These are phyloP conservation scores for Philereme transversata DNA, from an alignment of 2,888 invertebrate species.

Conservation along the genomic window DNA sequence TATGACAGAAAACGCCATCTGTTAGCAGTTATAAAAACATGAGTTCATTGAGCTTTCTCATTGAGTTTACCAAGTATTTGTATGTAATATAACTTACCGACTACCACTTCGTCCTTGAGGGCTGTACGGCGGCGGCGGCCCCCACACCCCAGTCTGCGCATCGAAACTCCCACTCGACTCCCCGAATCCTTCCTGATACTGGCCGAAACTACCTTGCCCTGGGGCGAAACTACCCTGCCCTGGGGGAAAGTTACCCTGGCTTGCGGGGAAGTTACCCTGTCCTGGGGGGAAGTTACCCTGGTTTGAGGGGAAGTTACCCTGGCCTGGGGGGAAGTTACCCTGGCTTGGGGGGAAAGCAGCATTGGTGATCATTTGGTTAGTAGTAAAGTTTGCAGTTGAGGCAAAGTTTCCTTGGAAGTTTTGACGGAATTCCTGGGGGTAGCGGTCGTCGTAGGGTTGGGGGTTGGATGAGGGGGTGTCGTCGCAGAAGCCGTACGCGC, in stretches of 20 bases:
- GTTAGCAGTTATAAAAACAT: too few relatives aligned
- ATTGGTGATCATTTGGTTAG: neutral
- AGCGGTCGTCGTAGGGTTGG: conserved; percentile 56
- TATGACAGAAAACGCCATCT: too few relatives aligned
- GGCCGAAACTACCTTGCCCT: conserved; percentile 44
- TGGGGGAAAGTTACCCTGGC: conserved; percentile 15
- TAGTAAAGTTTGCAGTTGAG: neutral
- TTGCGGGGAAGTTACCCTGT: conserved; percentile 38
- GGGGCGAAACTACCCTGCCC: conserved; percentile 23
- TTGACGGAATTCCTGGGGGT: conserved; percentile 48
- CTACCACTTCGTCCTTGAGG: conserved; percentile 86
- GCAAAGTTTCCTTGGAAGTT: conserved; percentile 7
- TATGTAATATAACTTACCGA: conserved; percentile 52
- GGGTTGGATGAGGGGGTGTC: conserved; percentile 51
- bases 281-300: conserved; percentile 40
- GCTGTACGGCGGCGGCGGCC: conserved; percentile 94
- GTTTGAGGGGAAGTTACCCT: conserved; percentile 37
- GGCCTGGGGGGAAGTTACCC: conserved; percentile 5
- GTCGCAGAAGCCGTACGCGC: conserved; percentile 91
- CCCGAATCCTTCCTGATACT: conserved; percentile 80
- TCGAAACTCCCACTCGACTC: conserved; percentile 82
- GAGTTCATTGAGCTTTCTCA: too few relatives aligned
- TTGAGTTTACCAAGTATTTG: neutral
- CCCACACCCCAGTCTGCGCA: conserved; percentile 88
- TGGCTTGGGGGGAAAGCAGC: neutral